Evolutionary conservation across 2,797 vertebrate genomes (phyloP).

Genomic region (Phoebastria nigripes): DNA sequence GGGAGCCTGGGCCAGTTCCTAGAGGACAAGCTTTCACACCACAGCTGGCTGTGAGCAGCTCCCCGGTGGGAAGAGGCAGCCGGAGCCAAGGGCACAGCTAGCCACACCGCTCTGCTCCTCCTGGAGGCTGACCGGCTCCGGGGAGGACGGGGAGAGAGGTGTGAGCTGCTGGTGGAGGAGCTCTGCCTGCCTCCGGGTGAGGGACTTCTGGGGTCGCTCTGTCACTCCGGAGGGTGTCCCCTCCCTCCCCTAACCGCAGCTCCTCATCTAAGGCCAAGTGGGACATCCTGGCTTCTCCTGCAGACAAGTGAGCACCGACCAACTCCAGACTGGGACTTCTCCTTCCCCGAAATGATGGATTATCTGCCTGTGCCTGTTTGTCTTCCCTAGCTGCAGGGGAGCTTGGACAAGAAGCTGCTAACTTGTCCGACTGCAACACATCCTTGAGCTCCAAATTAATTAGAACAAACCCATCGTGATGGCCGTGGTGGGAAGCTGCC

Average conservation of each 20-base stretch:
- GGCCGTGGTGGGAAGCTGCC: background rate
- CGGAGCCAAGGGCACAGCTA: background rate
- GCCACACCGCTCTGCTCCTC: background rate
- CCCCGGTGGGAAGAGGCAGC: background rate
- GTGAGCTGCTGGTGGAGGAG: background rate
- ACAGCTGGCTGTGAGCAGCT: constrained; percentile 30
- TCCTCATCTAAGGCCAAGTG: background rate
- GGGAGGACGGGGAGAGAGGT: background rate
- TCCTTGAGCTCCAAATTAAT: background rate
- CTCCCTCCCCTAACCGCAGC: background rate
- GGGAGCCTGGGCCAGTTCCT: constrained; percentile 38
- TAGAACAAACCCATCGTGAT: background rate
- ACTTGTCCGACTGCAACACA: background rate
- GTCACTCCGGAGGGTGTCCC: background rate
- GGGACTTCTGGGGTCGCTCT: background rate
- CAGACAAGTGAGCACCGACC: background rate
- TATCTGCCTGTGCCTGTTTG: constrained; percentile 16
- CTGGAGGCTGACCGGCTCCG: background rate
- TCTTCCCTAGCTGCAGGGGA: background rate
- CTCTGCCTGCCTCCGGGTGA: background rate
- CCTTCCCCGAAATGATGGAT: background rate
- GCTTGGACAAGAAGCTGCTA: background rate
- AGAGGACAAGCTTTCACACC: constrained; percentile 50
- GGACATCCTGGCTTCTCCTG: background rate
- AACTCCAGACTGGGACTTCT: background rate